Conservation (phyloP, 2,888 invertebrate species). For the Villa cingulata region DNA sequence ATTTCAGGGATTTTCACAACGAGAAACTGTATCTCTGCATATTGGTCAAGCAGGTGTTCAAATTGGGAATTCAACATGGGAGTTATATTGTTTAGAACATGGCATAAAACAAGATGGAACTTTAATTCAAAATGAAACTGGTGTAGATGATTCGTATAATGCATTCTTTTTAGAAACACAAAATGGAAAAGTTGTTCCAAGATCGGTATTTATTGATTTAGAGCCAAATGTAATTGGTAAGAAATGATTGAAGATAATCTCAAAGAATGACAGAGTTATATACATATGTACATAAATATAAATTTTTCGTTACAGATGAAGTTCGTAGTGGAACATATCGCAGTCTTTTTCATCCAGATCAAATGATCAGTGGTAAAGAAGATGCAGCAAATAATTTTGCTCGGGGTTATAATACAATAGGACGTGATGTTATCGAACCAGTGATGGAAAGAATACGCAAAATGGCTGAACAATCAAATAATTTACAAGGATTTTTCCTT, state of each 20-base stretch:
- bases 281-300: background rate
- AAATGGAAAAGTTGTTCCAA: constrained; percentile 71
- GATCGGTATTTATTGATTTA: constrained; percentile 74
- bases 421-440: constrained; percentile 61
- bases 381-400: constrained; percentile 83
- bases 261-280: too few species aligned
- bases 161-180: constrained; percentile 68
- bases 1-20: constrained; percentile 26
- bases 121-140: constrained; percentile 31
- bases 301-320: constrained; percentile 37
- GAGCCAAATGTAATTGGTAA: constrained; percentile 78
- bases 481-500: constrained; percentile 71
- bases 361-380: constrained; percentile 73
- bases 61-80: constrained; percentile 69
- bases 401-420: constrained; percentile 74
- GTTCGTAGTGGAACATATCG: constrained; percentile 52
- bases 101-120: constrained; percentile 63
- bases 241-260: too few species aligned
- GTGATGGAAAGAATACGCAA: constrained; percentile 61
- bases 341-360: constrained; percentile 68
- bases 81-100: constrained; percentile 65
- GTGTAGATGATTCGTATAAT: constrained; percentile 43
- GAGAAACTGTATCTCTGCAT: constrained; percentile 71
- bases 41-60: constrained; percentile 71
- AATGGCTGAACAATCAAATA: constrained; percentile 66